Conservation (phyloP, 2,797 vertebrate species). For the Spheniscus humboldti region DNA sequence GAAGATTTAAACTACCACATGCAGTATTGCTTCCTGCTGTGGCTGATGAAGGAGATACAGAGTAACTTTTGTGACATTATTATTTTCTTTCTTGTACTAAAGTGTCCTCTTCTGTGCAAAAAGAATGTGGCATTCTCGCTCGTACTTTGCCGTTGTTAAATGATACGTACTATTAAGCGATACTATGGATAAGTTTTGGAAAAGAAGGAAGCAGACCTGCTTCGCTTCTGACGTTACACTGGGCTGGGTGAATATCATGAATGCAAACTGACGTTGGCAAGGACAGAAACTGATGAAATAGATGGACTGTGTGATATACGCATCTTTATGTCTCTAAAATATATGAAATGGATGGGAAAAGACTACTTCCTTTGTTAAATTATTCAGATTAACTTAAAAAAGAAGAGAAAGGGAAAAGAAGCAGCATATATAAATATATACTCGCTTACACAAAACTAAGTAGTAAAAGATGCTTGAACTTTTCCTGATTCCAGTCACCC, state of each 20-base stretch:
- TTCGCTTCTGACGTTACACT: neutral
- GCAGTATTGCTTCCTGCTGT: slow-evolving; percentile 20
- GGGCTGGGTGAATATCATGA: neutral
- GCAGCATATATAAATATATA: neutral
- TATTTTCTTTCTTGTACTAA: neutral
- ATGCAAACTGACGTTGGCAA: neutral
- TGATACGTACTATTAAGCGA: neutral
- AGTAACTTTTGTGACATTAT: slow-evolving; percentile 6
- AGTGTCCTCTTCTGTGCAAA: neutral
- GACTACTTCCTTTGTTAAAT: neutral
- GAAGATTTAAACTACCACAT: slow-evolving; percentile 9
- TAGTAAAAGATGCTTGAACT: neutral
- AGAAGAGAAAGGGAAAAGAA: neutral
- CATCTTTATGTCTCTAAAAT: neutral
- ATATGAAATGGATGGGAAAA: neutral
- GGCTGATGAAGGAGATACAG: slow-evolving; percentile 11
- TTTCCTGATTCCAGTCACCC: neutral
- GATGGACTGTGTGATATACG: neutral
- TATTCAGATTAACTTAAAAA: neutral
- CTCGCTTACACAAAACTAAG: neutral
- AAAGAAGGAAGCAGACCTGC: neutral
- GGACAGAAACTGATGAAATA: neutral
- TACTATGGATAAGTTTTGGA: neutral
- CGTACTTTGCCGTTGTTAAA: neutral
- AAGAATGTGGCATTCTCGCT: neutral